phyloP scores from a whole-genome alignment of 2,888 invertebrate genomes.

The Germaria angustata region DNA sequence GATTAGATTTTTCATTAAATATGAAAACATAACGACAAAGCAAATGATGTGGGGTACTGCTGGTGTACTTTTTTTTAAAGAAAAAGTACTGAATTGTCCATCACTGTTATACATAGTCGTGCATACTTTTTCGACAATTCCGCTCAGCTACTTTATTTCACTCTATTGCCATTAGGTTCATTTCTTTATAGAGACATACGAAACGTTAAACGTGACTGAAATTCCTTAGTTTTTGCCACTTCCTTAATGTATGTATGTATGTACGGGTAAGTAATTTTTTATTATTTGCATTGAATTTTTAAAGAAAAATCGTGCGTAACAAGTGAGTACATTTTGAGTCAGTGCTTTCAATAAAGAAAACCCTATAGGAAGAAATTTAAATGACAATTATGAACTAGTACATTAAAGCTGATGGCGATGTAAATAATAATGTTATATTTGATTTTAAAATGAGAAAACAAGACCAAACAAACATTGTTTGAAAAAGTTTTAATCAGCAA shows the following conservation, averaged over 20 bases:
- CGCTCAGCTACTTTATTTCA: not conserved
- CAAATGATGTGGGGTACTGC: too few relatives aligned
- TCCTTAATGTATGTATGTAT: too few relatives aligned
- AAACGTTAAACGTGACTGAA: conserved; percentile 28
- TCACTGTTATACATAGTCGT: not conserved
- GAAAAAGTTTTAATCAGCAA: conserved; percentile 9
- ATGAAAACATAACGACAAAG: too few relatives aligned
- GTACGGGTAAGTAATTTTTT: not conserved
- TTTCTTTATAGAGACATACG: conserved; percentile 7
- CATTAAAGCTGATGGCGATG: not conserved
- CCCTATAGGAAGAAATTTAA: not conserved
- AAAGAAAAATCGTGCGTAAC: conserved; percentile 8
- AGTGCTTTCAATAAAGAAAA: not conserved
- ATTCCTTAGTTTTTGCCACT: not conserved
- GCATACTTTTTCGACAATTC: not conserved
- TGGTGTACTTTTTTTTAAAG: not conserved
- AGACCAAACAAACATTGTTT: not conserved
- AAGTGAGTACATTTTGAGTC: not conserved
- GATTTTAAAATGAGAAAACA: not conserved
- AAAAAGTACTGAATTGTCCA: not conserved
- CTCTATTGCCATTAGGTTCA: not conserved
- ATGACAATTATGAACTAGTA: not conserved
- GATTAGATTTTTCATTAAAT: too few relatives aligned
- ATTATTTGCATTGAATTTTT: not conserved
- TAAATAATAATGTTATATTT: not conserved